Conservation (phyloP, 2,113 vertebrate genomes). For the Astur gentilis region DNA sequence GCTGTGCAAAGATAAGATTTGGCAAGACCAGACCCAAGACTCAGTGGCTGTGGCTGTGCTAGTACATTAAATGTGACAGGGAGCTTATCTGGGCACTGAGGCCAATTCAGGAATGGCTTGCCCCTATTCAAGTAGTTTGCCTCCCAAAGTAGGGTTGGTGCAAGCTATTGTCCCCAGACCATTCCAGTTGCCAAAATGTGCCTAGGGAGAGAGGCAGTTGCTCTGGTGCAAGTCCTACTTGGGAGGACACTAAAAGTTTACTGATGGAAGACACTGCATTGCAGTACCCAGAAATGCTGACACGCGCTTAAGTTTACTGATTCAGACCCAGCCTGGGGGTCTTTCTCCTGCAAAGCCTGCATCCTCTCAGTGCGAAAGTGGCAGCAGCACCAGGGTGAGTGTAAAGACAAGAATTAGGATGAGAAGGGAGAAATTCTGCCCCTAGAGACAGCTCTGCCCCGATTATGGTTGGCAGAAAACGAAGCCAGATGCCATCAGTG, state of each 20-base stretch:
- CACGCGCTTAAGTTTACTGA: fast-evolving
- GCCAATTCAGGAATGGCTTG: background rate
- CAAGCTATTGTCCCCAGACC: background rate
- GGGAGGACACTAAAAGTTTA: background rate
- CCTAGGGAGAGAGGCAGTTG: background rate
- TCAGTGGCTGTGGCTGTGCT: background rate
- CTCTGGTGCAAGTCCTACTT: background rate
- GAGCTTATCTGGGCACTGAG: background rate
- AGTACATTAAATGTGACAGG: background rate
- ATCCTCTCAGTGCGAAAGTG: background rate
- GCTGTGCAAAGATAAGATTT: background rate
- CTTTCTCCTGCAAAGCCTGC: background rate
- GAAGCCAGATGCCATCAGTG: background rate
- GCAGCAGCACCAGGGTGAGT: background rate
- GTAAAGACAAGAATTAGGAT: background rate
- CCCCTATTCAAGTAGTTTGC: background rate
- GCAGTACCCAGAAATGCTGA: background rate
- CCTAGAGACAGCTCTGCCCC: background rate
- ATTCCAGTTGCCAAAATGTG: background rate
- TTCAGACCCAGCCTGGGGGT: background rate
- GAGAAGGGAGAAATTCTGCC: background rate
- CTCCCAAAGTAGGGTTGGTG: background rate
- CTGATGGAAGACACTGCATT: background rate
- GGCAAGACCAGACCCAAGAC: background rate
- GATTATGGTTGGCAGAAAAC: background rate